Conservation (phyloP, 2,797 vertebrate genomes). For the Microctenopoma lineatum region DNA sequence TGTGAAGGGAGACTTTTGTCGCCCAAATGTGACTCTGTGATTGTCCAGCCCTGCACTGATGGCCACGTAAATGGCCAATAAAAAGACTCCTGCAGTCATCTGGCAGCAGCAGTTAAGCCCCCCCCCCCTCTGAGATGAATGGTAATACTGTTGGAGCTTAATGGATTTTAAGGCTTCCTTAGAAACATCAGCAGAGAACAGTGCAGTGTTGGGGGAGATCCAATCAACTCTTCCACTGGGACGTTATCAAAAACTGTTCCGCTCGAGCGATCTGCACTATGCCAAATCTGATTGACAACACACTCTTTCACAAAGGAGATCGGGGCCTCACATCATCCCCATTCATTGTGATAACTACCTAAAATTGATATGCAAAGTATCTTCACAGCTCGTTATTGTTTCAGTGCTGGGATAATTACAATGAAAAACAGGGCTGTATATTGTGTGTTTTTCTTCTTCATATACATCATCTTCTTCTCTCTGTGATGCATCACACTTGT, state of each 20-base stretch:
- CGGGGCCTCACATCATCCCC: conserved; percentile 41
- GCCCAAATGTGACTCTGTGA: conserved; percentile 57
- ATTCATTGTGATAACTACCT: conserved; percentile 55
- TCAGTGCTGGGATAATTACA: conserved; percentile 58
- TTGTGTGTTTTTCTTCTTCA: conserved; percentile 43
- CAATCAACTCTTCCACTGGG: conserved; percentile 54
- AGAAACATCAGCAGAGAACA: conserved; percentile 34
- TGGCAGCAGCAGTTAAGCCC: conserved; percentile 19
- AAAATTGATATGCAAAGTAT: conserved; percentile 71
- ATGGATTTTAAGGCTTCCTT: conserved; percentile 62
- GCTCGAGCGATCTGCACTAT: conserved; percentile 34
- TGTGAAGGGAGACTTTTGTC: conserved; percentile 77
- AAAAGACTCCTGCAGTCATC: conserved; percentile 30
- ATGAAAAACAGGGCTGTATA: conserved; percentile 52
- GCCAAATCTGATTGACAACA: conserved; percentile 53
- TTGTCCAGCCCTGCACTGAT: conserved; percentile 46
- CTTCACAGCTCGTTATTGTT: conserved; percentile 58
- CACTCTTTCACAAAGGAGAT: conserved; percentile 56
- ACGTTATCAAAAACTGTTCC: conserved; percentile 60
- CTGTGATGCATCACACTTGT: conserved; percentile 6
- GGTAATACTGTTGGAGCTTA: conserved; percentile 58
- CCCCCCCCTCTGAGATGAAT: conserved; percentile 44
- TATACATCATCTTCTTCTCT: conserved; percentile 16
- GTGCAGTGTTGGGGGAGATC: conserved; percentile 57
- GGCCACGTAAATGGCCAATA: conserved; percentile 47